Base-by-base conservation (phyloP, 2,888 invertebrate genomes). In the Leptinotarsa peninsularis region DNA sequence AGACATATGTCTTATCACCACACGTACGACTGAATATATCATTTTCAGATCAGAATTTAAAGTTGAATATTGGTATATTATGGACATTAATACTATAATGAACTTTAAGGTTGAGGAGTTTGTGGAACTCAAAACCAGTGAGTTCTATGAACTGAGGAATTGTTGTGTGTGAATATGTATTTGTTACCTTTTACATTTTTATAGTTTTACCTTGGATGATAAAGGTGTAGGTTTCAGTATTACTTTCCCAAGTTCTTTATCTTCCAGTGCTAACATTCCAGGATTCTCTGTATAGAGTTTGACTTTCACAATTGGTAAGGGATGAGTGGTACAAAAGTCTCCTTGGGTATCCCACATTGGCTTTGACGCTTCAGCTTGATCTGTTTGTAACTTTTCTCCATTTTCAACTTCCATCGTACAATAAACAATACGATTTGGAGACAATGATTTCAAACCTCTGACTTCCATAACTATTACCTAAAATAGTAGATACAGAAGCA, bases 261-360 rank as follows among this genome's bases (percentile, higher is more conserved):
- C 99, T 89, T 99, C 99, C 74, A 99, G 91, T n/a, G 98, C 96
- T 70, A 99, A 90, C 91, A 99, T 96, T 72, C 97, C 97, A 27
- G 98, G 97, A 88, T 98, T 98, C 90, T 99, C 99, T 0, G 98
- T 98, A 88, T 96, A 99, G 50, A 99, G 90, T 89, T 99, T 99
- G 4, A 99, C 96, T 91, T 99, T 99, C 18, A 99, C 98, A 23
- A 96, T 93, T 63, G 99, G 99, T 78, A 99, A 91, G 1, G 99
- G 97, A 88, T 99, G 98, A 77, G 97, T 98, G 72, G 99, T 99
- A 82, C 97, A 96, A 89, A 99, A 99, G 89, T 99, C 99, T 72
- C 98, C 99, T 91, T 99, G 99, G 0, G 99, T 99, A 87, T 99
- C 99, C 99, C 99, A 99, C 97, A 97, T 96, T 71, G 99, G 99